Percentiles rank a stretch among this genome's conserved stretches.
Evolutionary conservation across 2,888 invertebrate species (phyloP).

Genomic region (Chromoteleia sp.): DNA sequence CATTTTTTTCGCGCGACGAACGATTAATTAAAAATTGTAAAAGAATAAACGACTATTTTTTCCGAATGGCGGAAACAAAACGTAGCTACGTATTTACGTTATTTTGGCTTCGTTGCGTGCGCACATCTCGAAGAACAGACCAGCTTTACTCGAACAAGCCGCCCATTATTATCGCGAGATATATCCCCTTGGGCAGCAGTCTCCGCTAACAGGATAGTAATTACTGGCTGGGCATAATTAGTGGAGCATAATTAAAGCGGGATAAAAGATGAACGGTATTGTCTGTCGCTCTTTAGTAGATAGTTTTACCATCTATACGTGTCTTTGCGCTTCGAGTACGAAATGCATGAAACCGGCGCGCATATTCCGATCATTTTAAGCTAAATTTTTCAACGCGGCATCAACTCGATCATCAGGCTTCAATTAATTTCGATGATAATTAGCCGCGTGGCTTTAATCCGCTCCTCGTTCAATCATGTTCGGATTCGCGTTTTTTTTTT

Average conservation of each 20-base stretch:
- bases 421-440: conserved; percentile 48
- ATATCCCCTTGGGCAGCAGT: conserved; percentile 78
- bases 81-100: conserved; percentile 42
- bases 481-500: not conserved
- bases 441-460: conserved; percentile 25
- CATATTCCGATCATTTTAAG: conserved; percentile 51
- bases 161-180: conserved; percentile 78
- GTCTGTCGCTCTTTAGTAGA: conserved; percentile 82
- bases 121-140: conserved; percentile 67
- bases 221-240: conserved; percentile 82
- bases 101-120: conserved; percentile 68
- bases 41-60: conserved; percentile 12
- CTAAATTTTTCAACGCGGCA: conserved; percentile 39
- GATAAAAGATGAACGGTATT: conserved; percentile 82
- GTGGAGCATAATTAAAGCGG: conserved; percentile 81
- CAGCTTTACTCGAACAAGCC: conserved; percentile 70
- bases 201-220: conserved; percentile 81
- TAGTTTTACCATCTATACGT: conserved; percentile 78
- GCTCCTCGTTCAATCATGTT: not conserved
- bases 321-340: conserved; percentile 65
- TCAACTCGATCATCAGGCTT: conserved; percentile 7
- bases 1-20: not conserved
- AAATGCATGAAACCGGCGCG: conserved; percentile 41
- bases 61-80: conserved; percentile 26
- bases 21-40: conserved; percentile 7